Conservation (phyloP, 2,888 invertebrate genomes). For the Phyto melanocephala region DNA sequence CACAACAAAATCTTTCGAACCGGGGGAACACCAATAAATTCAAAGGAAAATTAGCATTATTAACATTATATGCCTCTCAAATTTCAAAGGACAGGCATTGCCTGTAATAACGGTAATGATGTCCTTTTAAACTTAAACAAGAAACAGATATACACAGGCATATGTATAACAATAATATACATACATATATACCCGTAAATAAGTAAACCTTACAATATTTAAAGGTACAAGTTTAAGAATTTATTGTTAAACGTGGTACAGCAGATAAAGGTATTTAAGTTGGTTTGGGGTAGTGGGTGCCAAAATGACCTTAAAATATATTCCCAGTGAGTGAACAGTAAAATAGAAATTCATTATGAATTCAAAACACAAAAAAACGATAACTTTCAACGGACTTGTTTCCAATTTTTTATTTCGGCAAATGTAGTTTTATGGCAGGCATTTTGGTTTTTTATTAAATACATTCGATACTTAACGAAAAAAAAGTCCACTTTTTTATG, state of each 20-base stretch:
- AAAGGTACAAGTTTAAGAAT: constrained; percentile 21
- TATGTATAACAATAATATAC: neutral
- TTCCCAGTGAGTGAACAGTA: constrained; percentile 43
- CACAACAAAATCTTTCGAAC: neutral
- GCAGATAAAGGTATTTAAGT: constrained; percentile 12
- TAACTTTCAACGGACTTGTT: constrained; percentile 53
- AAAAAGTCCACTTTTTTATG: constrained; percentile 8
- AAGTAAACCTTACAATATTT: constrained; percentile 16
- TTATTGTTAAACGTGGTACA: constrained; percentile 36
- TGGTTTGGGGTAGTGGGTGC: neutral
- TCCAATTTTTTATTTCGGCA: constrained; percentile 1
- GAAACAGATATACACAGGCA: neutral
- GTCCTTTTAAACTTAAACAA: constrained; percentile 57
- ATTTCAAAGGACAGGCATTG: constrained; percentile 7
- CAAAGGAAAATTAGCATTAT: constrained; percentile 69
- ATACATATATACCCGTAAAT: neutral
- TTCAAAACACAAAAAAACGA: constrained; percentile 58
- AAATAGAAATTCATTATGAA: constrained; percentile 59
- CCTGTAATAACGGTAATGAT: constrained; percentile 64
- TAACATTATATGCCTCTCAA: constrained; percentile 69
- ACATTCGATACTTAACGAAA: too few relatives aligned
- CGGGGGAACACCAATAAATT: constrained; percentile 37
- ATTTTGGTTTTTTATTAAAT: constrained; percentile 32
- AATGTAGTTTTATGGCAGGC: neutral
- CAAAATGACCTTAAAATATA: constrained; percentile 48